Evolutionary conservation across 2,888 invertebrate genomes (phyloP), one percentile per base, ranked within the genome.

Genomic region (Pheosia gnoma): DNA sequence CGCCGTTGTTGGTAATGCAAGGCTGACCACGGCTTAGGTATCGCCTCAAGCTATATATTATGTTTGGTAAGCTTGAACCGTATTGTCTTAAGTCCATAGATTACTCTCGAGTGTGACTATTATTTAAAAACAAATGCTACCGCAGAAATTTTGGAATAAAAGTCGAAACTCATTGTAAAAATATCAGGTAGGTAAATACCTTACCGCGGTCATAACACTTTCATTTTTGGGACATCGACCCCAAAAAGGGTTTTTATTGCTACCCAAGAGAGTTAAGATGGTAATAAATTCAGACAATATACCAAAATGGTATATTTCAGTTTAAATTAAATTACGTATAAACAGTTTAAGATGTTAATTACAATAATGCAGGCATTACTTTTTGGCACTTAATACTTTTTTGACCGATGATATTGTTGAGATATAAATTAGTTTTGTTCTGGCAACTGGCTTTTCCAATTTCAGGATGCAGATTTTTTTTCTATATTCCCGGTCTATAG

Each of bases 21-120:
- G 88, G 89, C 69, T 87, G 81, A 76, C 87, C 83, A 81, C 87
- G 82, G 80, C 82, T 79, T 72, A 66, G 65, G 66, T 67, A 70
- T 83, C 74, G 78, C 86, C 83, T 82, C 80, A 78, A 74, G 67
- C 64, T 78, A 79, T 77, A 74, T 67, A 74, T 77, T 67, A 74
- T 77, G 64, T 79, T 78, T 51, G 51, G 71, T 59, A 69, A 65
- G 67, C 71, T 61, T 68, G 68, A 70, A 70, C 68, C 68, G 68
- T 65, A 76, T 78, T 72, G 66, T 70, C 68, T 75, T 71, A 4
- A 39, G 49, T 49, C 49, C 49, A 49, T 4, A 2, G 25, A 1
- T 0, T 25, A 25, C 25, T 25, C 25, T 25, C 25, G 25, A 25
- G 25, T 25, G 25, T 25, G 25, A 25, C 25, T 25, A 25, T 25